phyloP scores from a whole-genome alignment of 2,888 invertebrate genomes.

The Archips xylosteana region DNA sequence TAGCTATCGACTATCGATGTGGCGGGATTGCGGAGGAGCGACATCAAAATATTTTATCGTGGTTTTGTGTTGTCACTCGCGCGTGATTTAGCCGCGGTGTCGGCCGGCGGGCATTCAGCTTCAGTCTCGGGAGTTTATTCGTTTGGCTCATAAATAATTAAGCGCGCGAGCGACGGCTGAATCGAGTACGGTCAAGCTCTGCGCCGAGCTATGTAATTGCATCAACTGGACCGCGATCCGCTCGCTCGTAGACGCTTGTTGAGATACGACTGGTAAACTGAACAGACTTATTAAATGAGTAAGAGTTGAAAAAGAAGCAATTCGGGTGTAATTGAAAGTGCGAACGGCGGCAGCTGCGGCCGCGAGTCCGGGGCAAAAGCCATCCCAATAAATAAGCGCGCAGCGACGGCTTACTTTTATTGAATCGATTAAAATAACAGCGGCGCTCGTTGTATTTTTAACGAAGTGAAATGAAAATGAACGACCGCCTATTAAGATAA shows the following conservation, averaged over 20 bases:
- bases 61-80: conserved; percentile 49
- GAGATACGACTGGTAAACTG: not conserved
- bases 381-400: conserved; percentile 5
- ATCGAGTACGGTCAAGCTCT: conserved; percentile 46
- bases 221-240: conserved; percentile 6
- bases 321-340: conserved; percentile 29
- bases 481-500: conserved; percentile 34
- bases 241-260: not conserved
- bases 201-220: conserved; percentile 54
- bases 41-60: conserved; percentile 55
- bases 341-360: conserved; percentile 31
- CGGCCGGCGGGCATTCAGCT: conserved; percentile 59
- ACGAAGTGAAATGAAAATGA: conserved; percentile 39
- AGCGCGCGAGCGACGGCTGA: conserved; percentile 49
- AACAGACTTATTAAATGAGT: not conserved
- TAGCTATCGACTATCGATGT: conserved; percentile 47
- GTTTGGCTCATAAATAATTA: conserved; percentile 60
- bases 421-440: conserved; percentile 41
- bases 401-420: conserved; percentile 31
- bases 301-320: not conserved
- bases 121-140: conserved; percentile 57
- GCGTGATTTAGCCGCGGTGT: conserved; percentile 65
- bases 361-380: conserved; percentile 34
- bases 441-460: conserved; percentile 33
- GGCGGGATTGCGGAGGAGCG: conserved; percentile 39